These are phyloP conservation scores for Mermis nigrescens DNA, from an alignment of 2,888 invertebrate genomes.

Conservation along the genomic window DNA sequence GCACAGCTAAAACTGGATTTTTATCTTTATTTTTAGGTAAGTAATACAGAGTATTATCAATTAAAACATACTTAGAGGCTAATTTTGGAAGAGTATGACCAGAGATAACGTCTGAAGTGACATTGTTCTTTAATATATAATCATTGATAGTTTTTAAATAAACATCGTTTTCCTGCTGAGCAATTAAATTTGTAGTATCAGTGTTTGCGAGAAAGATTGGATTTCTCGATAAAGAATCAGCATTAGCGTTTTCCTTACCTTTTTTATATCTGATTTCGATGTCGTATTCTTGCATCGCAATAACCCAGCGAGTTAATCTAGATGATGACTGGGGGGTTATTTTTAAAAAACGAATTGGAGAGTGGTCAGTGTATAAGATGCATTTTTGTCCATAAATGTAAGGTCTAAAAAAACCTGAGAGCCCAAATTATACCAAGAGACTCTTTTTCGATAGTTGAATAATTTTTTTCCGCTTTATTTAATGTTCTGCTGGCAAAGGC, in stretches of 20 bases:
- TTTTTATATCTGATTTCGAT: neutral
- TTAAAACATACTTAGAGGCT: neutral
- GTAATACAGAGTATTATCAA: neutral
- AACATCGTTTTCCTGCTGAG: neutral
- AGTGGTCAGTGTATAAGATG: conserved; percentile 9
- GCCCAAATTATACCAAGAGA: conserved; percentile 14
- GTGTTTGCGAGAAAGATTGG: neutral
- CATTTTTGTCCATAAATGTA: neutral
- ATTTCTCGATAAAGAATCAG: conserved; percentile 1
- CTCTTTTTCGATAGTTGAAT: conserved; percentile 13
- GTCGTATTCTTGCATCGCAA: conserved; percentile 5
- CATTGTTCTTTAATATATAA: neutral
- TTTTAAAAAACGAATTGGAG: conserved; percentile 9
- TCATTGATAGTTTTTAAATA: neutral
- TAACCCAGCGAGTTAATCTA: neutral
- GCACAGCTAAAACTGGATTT: conserved; percentile 9
- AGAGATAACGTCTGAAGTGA: neutral
- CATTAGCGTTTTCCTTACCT: conserved; percentile 1
- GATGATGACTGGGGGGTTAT: neutral
- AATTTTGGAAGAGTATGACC: neutral
- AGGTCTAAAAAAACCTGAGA: conserved; percentile 9
- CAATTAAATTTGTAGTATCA: neutral
- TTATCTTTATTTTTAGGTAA: neutral
- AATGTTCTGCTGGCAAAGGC: conserved; percentile 13
- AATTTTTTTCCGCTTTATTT: conserved; percentile 12